phyloP scores from a whole-genome alignment of 2,113 vertebrate species.

The Seriola aureovittata region DNA sequence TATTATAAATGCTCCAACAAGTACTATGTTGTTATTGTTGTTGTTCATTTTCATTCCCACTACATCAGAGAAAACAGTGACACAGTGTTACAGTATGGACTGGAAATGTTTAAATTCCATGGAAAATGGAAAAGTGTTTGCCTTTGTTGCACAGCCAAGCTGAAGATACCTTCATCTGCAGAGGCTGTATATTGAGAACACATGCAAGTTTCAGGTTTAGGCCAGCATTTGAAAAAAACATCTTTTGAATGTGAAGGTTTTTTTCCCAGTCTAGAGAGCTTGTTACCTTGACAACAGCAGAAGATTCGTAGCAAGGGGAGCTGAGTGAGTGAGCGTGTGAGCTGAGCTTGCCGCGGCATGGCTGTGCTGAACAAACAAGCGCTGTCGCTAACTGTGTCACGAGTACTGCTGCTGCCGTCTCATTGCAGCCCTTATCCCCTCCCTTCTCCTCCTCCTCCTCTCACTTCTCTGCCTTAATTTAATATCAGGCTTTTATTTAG shows the following conservation, averaged over 20 bases:
- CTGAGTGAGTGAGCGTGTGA: slow-evolving; percentile 63
- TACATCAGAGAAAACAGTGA: background rate
- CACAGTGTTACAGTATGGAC: background rate
- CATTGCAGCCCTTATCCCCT: slow-evolving; percentile 49
- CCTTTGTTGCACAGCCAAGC: slow-evolving; percentile 7
- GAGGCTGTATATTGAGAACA: slow-evolving; percentile 33
- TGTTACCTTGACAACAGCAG: slow-evolving; percentile 88
- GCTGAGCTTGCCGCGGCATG: slow-evolving; percentile 69
- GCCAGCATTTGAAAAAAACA: slow-evolving; percentile 68
- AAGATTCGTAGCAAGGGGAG: slow-evolving; percentile 72
- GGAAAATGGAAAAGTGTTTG: background rate
- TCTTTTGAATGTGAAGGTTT: slow-evolving; percentile 72
- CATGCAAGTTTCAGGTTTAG: slow-evolving; percentile 63
- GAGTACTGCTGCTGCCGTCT: slow-evolving; percentile 71
- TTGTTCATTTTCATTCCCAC: slow-evolving; percentile 22
- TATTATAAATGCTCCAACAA: background rate
- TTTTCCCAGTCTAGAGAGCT: slow-evolving; percentile 65
- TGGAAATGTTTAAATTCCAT: background rate
- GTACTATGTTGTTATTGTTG: background rate
- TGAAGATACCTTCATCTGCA: slow-evolving; percentile 29
- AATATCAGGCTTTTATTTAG: slow-evolving; percentile 59
- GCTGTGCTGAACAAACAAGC: slow-evolving; percentile 80
- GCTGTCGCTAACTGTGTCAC: slow-evolving; percentile 81
- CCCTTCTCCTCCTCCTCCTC: slow-evolving; percentile 27
- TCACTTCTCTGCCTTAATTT: slow-evolving; percentile 55